These are phyloP conservation scores for Nowickia ferox DNA, from an alignment of 2,888 invertebrate genomes.

Conservation along the genomic window DNA sequence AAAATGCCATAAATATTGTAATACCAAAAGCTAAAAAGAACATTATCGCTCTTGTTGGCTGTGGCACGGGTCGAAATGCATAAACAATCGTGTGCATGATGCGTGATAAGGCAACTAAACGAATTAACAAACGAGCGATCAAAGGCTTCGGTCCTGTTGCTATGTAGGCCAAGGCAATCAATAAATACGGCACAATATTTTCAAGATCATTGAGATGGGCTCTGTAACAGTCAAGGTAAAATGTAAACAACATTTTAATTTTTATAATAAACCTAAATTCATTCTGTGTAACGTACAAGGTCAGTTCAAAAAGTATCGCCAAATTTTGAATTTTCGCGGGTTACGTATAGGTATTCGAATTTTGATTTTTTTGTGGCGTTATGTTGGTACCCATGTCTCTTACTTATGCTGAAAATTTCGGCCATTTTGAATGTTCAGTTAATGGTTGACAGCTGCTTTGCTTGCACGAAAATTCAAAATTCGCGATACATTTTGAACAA, in stretches of 20 bases:
- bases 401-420: no score
- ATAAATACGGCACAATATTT: conserved; percentile 86
- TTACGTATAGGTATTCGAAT: no score
- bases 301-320: no score
- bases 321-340: no score
- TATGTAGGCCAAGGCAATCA: conserved; percentile 85
- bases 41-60: conserved; percentile 84
- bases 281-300: no score
- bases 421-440: no score
- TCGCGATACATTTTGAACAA: no score
- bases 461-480: no score
- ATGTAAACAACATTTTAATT: not conserved
- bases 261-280: not conserved
- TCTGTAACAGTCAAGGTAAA: conserved; percentile 80
- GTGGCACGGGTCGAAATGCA: conserved; percentile 85
- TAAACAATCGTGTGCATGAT: conserved; percentile 86
- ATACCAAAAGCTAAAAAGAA: conserved; percentile 83
- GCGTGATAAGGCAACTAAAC: conserved; percentile 85
- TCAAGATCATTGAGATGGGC: conserved; percentile 88
- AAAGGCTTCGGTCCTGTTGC: conserved; percentile 84
- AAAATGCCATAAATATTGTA: conserved; percentile 84
- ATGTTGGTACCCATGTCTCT: no score
- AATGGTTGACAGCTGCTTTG: no score
- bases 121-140: conserved; percentile 84
- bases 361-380: no score